Base-by-base conservation (phyloP, 2,888 invertebrate genomes). In the Coleophora flavipennella region DNA sequence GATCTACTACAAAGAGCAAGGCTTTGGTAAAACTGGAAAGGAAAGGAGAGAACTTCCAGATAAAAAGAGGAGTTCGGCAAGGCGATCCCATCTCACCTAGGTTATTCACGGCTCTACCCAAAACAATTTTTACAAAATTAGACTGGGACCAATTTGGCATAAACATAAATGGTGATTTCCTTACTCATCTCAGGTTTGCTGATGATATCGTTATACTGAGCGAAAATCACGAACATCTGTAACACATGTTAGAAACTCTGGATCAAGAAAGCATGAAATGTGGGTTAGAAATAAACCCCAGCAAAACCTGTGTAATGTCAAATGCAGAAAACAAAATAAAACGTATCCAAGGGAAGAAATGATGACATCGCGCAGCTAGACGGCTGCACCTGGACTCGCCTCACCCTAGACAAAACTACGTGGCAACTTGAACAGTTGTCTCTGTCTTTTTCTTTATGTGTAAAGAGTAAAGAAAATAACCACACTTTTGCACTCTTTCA, bases 151-250 rank as follows among this genome's bases (percentile, higher is more conserved):
- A 10, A 2, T 8, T 31, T 8, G 37, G 37, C 3, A 26, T 37
- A 13, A 39, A 37, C n/a, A 31, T 37, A 3, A 32, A 37, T 25
- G 37, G 37, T 2, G 14, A 29, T 10, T 29, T 34, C n/a, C 6
- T 39, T 1, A 33, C 28, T 9, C 28, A 39, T 14, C 34, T 39
- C 3, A 28, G 39, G 2, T 39, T 39, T n/a, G 39, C 39, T 9
- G 39, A 39, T 13, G 34, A 39, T n/a, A 34, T 39, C 1, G 39
- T 39, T 11, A 2, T 39, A 1, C 2, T 39, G 1, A 8, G 29
- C 8, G 27, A 34, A 12, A 39, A 31, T 4, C 33, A 38, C 10
- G 3, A 26, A 1, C 33, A 38, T 2, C 33, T 38, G 0, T 3
- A 13, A 13, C 27, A 38, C 27, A 38, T 38, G 38, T 13, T 38